Evolutionary conservation across 2,113 vertebrate species (phyloP).

Genomic region (Paradoxurus hermaphroditus): DNA sequence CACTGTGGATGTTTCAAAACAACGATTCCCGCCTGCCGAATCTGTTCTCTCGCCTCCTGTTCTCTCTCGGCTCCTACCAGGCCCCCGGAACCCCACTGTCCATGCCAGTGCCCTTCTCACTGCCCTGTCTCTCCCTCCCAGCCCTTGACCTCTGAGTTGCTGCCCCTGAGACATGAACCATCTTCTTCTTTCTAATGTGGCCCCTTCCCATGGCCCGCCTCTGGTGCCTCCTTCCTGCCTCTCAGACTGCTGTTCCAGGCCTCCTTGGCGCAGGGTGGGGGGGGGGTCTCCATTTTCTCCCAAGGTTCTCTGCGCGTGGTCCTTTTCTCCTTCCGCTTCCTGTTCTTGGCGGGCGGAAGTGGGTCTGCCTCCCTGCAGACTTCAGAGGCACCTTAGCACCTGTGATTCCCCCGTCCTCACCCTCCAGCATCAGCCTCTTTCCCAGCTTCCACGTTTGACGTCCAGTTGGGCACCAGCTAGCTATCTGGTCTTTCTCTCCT

Average conservation of each 20-base stretch:
- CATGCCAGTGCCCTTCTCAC: rapidly evolving
- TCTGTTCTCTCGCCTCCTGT: background rate
- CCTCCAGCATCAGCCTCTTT: background rate
- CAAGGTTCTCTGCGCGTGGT: background rate
- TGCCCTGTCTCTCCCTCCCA: background rate
- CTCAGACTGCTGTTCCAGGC: background rate
- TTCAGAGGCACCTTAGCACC: background rate
- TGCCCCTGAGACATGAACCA: background rate
- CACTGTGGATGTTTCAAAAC: background rate
- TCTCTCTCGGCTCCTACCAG: background rate
- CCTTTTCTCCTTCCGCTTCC: background rate
- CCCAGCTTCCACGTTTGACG: background rate
- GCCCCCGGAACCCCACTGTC: background rate
- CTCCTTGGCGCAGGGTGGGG: background rate
- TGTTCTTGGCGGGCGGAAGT: rapidly evolving
- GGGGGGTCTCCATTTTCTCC: background rate
- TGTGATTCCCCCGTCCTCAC: background rate
- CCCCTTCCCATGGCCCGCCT: background rate
- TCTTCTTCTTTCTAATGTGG: rapidly evolving
- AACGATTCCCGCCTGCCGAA: background rate
- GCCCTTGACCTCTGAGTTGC: background rate
- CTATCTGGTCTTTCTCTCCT: background rate
- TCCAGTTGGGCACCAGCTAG: background rate
- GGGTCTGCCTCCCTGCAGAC: background rate
- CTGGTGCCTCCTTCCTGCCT: background rate